These are phyloP conservation scores for Sinelater perroti DNA, from an alignment of 2,888 invertebrate genomes.

Conservation along the genomic window DNA sequence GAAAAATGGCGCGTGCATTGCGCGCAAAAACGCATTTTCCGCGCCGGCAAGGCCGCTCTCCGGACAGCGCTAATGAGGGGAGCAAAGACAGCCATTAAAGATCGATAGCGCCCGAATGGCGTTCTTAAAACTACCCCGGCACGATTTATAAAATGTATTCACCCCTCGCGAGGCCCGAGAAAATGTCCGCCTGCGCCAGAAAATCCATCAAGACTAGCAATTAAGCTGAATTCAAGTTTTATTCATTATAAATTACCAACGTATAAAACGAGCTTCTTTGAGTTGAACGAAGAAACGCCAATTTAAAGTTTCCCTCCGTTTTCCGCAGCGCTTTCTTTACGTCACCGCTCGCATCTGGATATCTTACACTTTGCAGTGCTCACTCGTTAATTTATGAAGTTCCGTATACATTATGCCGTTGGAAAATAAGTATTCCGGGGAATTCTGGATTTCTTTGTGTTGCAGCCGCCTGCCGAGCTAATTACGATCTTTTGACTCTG, in stretches of 20 bases:
- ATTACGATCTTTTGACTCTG: too few species aligned
- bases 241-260: conserved; percentile 63
- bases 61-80: too few species aligned
- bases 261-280: conserved; percentile 61
- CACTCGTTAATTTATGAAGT: conserved; percentile 30
- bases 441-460: too few species aligned
- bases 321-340: conserved; percentile 36
- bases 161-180: conserved; percentile 55
- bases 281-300: conserved; percentile 59
- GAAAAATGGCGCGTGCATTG: background rate
- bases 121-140: conserved; percentile 56
- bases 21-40: background rate
- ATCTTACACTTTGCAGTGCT: conserved; percentile 29
- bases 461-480: too few species aligned
- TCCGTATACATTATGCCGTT: conserved; percentile 22
- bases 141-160: conserved; percentile 51
- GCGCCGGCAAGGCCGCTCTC: too few species aligned
- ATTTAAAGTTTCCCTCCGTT: conserved; percentile 60
- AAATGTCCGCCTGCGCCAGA: conserved; percentile 56
- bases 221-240: conserved; percentile 63
- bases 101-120: conserved; percentile 59
- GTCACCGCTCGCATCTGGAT: conserved; percentile 24
- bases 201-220: conserved; percentile 62
- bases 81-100: conserved; percentile 51
- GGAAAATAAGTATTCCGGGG: conserved; percentile 3